These are phyloP conservation scores for Notospermus geniculatus DNA, from an alignment of 1,140 invertebrate species.

Conservation along the genomic window DNA sequence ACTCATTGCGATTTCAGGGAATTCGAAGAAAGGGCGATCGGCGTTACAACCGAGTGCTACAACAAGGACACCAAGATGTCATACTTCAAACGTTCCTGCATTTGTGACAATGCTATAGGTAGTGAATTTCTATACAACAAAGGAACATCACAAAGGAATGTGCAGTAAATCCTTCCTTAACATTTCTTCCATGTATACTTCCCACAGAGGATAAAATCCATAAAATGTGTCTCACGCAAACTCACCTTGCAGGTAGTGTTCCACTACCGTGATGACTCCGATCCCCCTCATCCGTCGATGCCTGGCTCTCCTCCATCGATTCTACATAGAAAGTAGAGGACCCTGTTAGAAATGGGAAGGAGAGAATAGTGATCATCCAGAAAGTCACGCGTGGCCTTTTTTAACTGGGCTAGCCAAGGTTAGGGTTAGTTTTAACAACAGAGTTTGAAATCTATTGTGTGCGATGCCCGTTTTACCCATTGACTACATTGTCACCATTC, in stretches of 20 bases:
- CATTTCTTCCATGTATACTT: too few species aligned
- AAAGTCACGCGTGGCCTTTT: neutral
- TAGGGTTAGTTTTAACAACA: too few species aligned
- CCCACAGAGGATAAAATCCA: too few species aligned
- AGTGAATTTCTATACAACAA: constrained; percentile 6
- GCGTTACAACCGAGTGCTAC: constrained; percentile 49
- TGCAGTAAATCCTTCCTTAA: too few species aligned
- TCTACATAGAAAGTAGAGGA: constrained; percentile 32
- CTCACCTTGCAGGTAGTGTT: constrained; percentile 51
- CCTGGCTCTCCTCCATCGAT: constrained; percentile 61
- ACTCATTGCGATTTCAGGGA: constrained; percentile 30
- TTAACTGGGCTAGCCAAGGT: neutral
- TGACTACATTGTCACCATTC: too few species aligned
- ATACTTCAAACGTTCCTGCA: constrained; percentile 27
- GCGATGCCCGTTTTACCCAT: too few species aligned
- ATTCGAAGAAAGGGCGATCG: constrained; percentile 45
- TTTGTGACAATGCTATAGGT: constrained; percentile 40
- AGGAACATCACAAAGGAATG: too few species aligned
- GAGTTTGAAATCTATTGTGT: too few species aligned
- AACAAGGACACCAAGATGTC: constrained; percentile 36
- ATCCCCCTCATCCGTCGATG: constrained; percentile 31
- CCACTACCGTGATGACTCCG: constrained; percentile 44
- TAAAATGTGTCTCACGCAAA: too few species aligned
- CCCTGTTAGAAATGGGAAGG: neutral
- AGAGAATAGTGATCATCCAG: neutral